A percentile compares a stretch with the other conserved stretches of the same genome.
Evolutionary conservation across 2,797 vertebrate species (phyloP).

Genomic region (Avahi laniger): DNA sequence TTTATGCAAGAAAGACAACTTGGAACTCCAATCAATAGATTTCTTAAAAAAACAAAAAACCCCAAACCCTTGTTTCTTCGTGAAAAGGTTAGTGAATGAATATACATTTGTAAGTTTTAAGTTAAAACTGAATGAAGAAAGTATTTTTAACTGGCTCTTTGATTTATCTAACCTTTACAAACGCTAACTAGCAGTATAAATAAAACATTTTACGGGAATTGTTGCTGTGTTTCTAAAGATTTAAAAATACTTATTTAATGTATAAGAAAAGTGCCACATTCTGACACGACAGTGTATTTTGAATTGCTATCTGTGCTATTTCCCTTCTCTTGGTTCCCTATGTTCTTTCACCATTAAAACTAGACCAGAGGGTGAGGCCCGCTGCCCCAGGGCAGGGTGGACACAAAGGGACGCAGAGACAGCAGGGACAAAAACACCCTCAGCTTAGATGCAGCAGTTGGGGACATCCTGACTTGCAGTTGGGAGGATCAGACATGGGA

Average conservation of each 20-base stretch:
- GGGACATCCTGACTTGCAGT: neutral
- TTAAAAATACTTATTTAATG: neutral
- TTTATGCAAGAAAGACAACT: neutral
- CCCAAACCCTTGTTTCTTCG: neutral
- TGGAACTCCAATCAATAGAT: neutral
- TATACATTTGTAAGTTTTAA: neutral
- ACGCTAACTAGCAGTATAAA: neutral
- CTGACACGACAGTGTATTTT: neutral
- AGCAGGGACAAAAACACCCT: neutral
- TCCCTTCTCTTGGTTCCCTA: neutral
- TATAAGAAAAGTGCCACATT: neutral
- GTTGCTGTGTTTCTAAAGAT: neutral
- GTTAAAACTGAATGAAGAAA: conserved; percentile 8
- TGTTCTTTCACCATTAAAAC: neutral
- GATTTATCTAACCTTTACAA: conserved; percentile 15
- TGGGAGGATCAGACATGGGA: neutral
- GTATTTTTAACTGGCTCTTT: neutral
- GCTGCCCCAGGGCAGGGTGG: too few relatives aligned
- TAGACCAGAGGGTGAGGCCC: neutral
- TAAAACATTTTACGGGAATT: neutral
- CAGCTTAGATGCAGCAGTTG: neutral
- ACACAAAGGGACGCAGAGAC: neutral
- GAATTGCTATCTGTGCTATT: neutral
- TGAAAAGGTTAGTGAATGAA: neutral
- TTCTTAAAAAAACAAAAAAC: neutral